phyloP scores from a whole-genome alignment of 2,113 vertebrate genomes.

The Hipposideros armiger region DNA sequence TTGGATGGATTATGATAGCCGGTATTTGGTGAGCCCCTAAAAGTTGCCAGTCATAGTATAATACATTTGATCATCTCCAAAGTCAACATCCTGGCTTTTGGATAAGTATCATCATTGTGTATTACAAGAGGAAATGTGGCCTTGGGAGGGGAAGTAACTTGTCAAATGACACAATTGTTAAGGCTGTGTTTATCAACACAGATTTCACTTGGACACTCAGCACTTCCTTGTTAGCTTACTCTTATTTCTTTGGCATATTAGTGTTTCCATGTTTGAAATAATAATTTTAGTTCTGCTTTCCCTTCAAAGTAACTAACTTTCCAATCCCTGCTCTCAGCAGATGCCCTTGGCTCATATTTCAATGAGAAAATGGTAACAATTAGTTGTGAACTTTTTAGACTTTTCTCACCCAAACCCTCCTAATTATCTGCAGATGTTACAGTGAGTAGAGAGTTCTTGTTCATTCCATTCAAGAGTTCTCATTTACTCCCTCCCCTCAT shows the following conservation, averaged over 20 bases:
- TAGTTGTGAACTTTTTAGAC: not conserved
- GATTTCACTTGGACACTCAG: not conserved
- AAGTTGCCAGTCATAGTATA: not conserved
- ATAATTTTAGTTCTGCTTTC: not conserved
- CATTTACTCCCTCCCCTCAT: not conserved
- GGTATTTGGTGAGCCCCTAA: not conserved
- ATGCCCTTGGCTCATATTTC: not conserved
- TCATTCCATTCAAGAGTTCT: not conserved
- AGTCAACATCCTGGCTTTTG: not conserved
- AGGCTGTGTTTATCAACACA: not conserved
- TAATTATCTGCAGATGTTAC: not conserved
- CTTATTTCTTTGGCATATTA: not conserved
- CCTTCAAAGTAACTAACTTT: not conserved
- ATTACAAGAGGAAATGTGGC: too few relatives aligned
- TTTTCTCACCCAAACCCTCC: not conserved
- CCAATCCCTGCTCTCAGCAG: not conserved
- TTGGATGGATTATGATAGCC: rapidly evolving
- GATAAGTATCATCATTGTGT: not conserved
- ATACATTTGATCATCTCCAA: not conserved
- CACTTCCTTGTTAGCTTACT: too few relatives aligned
- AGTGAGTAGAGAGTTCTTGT: not conserved
- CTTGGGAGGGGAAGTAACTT: not conserved
- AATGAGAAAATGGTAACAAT: not conserved
- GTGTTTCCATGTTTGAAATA: not conserved
- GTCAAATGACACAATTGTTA: not conserved